These are phyloP conservation scores for Bergia puertoricense DNA, from an alignment of 92 coral and sea anemone species.

Conservation along the genomic window DNA sequence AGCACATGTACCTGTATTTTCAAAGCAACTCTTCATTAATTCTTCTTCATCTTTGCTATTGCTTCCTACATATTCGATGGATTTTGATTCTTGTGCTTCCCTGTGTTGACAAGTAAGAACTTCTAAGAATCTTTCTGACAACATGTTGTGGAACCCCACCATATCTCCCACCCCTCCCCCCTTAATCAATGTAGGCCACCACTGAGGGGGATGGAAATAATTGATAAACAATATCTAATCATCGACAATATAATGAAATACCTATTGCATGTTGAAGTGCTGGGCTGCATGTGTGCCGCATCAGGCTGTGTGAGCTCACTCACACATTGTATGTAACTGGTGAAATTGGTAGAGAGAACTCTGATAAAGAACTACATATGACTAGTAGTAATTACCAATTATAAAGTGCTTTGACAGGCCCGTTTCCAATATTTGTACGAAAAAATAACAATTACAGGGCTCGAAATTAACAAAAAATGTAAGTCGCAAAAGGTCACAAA, in stretches of 20 bases:
- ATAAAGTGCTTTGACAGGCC: too few relatives aligned
- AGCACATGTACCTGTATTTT: constrained; percentile 1
- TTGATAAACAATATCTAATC: not conserved
- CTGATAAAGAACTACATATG: too few relatives aligned
- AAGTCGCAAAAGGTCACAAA: too few relatives aligned
- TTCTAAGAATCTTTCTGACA: constrained; percentile 5
- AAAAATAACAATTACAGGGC: too few relatives aligned
- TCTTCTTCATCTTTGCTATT: not conserved
- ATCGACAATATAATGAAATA: not conserved
- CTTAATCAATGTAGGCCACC: not conserved
- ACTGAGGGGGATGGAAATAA: constrained; percentile 1
- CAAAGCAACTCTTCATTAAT: constrained; percentile 1
- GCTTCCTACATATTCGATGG: not conserved
- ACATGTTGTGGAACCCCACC: not conserved
- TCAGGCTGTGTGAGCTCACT: too few relatives aligned
- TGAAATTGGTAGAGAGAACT: too few relatives aligned
- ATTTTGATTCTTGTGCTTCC: constrained; percentile 2
- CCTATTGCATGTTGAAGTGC: not conserved
- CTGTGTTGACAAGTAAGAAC: not conserved
- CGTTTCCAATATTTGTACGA: too few relatives aligned
- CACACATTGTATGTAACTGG: too few relatives aligned
- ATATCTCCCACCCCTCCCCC: constrained; percentile 6
- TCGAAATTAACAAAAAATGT: too few relatives aligned
- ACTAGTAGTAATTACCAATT: too few relatives aligned
- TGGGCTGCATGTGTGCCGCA: too few relatives aligned